phyloP scores from a whole-genome alignment of 2,797 vertebrate species.

The Brachyalestes nurse region DNA sequence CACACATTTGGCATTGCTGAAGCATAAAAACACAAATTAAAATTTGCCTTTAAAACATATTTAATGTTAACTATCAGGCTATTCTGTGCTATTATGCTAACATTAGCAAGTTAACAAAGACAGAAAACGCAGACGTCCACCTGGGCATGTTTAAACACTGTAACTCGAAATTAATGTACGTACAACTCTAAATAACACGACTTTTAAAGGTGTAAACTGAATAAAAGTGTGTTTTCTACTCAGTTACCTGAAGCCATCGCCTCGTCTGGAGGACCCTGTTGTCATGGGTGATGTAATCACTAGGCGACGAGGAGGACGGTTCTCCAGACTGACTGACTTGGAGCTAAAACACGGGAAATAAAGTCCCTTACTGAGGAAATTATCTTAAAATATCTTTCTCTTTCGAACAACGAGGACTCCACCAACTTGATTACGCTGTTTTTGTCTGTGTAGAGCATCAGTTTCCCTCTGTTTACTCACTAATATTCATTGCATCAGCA shows the following conservation, averaged over 20 bases:
- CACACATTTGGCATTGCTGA: neutral
- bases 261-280: neutral
- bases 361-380: neutral
- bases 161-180: no score
- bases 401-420: no score
- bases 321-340: neutral
- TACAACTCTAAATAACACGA: neutral
- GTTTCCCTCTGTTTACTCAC: neutral
- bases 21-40: neutral
- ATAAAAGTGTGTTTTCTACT: neutral
- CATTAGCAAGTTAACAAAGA: neutral
- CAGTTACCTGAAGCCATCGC: slow-evolving; percentile 61
- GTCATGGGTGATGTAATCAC: slow-evolving; percentile 24
- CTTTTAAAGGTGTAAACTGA: neutral
- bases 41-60: neutral
- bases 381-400: no score
- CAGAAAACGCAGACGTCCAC: no score
- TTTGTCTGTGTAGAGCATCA: neutral
- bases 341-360: neutral
- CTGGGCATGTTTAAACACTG: no score
- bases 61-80: neutral
- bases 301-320: neutral
- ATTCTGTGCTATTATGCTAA: neutral
- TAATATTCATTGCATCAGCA: slow-evolving; percentile 24
- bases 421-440: no score